These are phyloP conservation scores for Exaiptasia diaphana DNA, from an alignment of 64 coral and sea anemone species.

Conservation along the genomic window DNA sequence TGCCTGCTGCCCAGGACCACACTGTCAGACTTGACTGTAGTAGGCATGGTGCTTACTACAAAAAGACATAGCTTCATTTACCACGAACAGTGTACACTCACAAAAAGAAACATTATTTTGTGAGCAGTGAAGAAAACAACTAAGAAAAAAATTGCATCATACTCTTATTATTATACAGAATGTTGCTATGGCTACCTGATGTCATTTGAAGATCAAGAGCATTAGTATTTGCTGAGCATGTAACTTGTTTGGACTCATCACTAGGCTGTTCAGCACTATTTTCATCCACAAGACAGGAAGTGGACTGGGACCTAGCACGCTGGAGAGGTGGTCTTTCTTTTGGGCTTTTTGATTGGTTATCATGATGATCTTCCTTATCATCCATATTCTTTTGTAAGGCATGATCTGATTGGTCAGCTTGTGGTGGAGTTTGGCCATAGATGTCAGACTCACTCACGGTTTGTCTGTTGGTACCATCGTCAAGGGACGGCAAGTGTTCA, in stretches of 20 bases:
- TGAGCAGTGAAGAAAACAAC: too few species aligned
- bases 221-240: background rate
- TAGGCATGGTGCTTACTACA: background rate
- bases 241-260: background rate
- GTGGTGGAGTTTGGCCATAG: background rate
- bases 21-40: conserved; percentile 50
- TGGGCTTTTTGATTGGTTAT: too few species aligned
- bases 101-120: too few species aligned
- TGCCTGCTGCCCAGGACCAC: background rate
- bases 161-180: too few species aligned
- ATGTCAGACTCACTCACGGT: background rate
- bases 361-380: too few species aligned
- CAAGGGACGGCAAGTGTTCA: too few species aligned
- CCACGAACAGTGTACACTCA: too few species aligned
- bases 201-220: background rate
- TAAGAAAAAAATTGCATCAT: too few species aligned
- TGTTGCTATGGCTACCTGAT: background rate
- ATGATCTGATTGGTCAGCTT: background rate
- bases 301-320: background rate
- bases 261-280: background rate
- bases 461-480: too few species aligned
- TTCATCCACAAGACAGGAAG: background rate
- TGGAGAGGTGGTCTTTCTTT: background rate
- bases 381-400: too few species aligned
- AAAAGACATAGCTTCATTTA: too few species aligned